These are phyloP conservation scores for Conus ventricosus DNA, from an alignment of 1,140 invertebrate species.

Conservation along the genomic window DNA sequence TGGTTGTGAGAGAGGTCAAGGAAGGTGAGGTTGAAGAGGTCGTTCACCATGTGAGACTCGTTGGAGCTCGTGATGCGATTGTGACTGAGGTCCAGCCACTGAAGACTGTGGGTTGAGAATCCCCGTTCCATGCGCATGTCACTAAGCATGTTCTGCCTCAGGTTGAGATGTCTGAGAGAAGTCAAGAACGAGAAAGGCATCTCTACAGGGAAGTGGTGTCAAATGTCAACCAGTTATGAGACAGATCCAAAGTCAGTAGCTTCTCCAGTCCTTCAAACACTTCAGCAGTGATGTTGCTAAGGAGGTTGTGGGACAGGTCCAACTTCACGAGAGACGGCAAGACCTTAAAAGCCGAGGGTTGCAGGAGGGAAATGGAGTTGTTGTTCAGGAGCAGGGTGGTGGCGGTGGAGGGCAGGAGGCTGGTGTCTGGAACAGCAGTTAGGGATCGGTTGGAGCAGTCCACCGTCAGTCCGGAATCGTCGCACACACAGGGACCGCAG, in stretches of 20 bases:
- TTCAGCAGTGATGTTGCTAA: neutral
- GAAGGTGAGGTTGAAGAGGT: neutral
- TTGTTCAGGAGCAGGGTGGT: neutral
- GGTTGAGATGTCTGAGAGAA: neutral
- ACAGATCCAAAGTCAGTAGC: neutral
- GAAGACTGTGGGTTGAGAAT: neutral
- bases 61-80: neutral
- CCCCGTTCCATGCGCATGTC: neutral
- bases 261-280: neutral
- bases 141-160: neutral
- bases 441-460: constrained; percentile 22
- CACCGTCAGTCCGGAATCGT: neutral
- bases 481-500: neutral
- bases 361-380: neutral
- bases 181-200: neutral
- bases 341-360: neutral
- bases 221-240: neutral
- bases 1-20: constrained; percentile 39
- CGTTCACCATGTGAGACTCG: neutral
- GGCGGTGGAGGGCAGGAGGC: neutral
- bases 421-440: neutral
- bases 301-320: constrained; percentile 28
- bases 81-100: constrained; percentile 14
- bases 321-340: neutral
- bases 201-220: neutral